Conservation (phyloP, 2,797 vertebrate species). For the Sebastes trivittatus region DNA sequence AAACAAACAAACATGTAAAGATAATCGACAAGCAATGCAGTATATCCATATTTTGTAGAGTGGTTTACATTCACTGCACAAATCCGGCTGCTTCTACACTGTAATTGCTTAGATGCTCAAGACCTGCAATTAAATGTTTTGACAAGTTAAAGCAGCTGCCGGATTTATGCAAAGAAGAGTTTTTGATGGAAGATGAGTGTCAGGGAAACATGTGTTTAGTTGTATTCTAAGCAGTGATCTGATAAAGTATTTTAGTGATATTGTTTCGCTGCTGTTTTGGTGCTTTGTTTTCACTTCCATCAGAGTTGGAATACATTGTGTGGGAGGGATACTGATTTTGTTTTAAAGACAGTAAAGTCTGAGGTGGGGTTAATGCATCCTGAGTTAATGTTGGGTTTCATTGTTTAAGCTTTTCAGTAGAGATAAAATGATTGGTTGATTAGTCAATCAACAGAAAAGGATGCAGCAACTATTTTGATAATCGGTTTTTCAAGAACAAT, state of each 20-base stretch:
- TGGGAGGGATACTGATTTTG: neutral
- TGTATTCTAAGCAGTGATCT: neutral
- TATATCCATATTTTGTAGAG: neutral
- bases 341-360: neutral
- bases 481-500: no score
- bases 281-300: neutral
- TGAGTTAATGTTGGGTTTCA: neutral
- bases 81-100: slow-evolving; percentile 26
- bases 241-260: neutral
- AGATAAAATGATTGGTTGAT: neutral
- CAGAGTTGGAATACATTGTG: neutral
- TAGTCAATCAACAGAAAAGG: neutral
- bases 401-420: neutral
- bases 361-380: neutral
- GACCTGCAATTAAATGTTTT: slow-evolving; percentile 6
- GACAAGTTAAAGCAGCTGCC: slow-evolving; percentile 22
- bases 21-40: neutral
- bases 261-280: neutral
- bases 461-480: no score
- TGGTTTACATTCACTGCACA: slow-evolving; percentile 14
- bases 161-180: slow-evolving; percentile 13
- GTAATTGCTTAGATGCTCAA: slow-evolving; percentile 24
- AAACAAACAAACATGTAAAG: neutral
- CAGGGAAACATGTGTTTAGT: neutral
- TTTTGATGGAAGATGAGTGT: slow-evolving; percentile 6